Conservation (phyloP, 64 coral and sea anemone species). For the Pocillopora damicornis region DNA sequence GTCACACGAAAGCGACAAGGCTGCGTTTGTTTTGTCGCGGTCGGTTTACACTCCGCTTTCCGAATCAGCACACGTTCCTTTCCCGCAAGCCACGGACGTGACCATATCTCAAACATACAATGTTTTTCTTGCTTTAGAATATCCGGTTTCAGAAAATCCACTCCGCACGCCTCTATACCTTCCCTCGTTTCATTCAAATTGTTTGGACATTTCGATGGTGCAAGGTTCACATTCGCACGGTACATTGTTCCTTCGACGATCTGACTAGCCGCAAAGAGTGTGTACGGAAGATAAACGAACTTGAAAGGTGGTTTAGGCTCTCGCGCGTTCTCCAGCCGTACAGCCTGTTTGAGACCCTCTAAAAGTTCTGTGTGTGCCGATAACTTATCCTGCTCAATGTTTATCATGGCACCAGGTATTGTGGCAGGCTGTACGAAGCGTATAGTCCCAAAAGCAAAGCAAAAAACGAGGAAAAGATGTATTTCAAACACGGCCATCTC, state of each 20-base stretch:
- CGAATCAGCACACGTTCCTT: not conserved
- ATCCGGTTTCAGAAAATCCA: conserved; percentile 7
- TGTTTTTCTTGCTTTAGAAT: not conserved
- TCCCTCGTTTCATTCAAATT: conserved; percentile 15
- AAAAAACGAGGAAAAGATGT: not conserved
- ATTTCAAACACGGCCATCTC: not conserved
- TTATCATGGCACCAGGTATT: not conserved
- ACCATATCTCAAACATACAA: conserved; percentile 16
- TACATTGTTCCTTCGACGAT: conserved; percentile 17
- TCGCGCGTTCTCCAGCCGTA: conserved; percentile 10
- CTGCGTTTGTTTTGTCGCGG: not conserved
- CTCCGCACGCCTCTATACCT: conserved; percentile 9
- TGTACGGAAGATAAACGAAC: conserved; percentile 20
- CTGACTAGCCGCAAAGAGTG: conserved; percentile 14
- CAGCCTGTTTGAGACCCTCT: conserved; percentile 1
- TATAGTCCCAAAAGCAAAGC: not conserved
- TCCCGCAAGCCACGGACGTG: not conserved
- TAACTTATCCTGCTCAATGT: conserved; percentile 6
- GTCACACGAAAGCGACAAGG: not conserved
- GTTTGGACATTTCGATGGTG: conserved; percentile 8
- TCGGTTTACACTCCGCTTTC: conserved; percentile 2
- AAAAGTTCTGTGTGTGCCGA: not conserved
- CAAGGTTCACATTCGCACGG: not conserved
- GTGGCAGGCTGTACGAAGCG: not conserved
- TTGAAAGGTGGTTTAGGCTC: conserved; percentile 14